phyloP scores from a whole-genome alignment of 2,888 invertebrate genomes.

The Nesidiocoris tenuis region DNA sequence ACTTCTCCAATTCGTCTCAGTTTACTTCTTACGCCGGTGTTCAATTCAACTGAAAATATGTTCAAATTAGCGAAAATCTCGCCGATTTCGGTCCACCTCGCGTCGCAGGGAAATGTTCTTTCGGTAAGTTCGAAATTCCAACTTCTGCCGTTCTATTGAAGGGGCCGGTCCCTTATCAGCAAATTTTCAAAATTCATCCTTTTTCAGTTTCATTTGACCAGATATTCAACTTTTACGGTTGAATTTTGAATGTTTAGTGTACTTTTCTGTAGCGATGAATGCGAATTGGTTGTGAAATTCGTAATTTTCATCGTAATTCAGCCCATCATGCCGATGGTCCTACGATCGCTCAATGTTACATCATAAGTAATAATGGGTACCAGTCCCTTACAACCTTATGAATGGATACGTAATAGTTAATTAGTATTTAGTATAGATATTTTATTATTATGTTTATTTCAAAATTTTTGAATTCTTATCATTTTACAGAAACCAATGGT shows the following conservation, averaged over 20 bases:
- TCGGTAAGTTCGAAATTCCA: constrained; percentile 40
- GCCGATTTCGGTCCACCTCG: constrained; percentile 39
- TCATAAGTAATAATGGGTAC: no score
- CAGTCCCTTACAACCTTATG: no score
- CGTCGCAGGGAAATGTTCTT: constrained; percentile 31
- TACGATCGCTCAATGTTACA: no score
- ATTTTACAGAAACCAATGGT: constrained; percentile 38
- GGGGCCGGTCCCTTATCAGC: background rate
- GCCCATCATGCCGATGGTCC: no score
- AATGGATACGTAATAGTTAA: no score
- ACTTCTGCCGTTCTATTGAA: no score
- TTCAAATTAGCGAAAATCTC: constrained; percentile 45
- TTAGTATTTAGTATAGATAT: no score
- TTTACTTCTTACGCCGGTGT: background rate
- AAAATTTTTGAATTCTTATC: background rate
- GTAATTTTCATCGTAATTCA: no score
- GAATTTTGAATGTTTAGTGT: no score
- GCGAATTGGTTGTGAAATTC: no score
- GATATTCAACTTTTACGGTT: background rate
- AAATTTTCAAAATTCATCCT: background rate
- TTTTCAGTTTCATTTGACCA: background rate
- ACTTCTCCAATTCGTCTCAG: constrained; percentile 11
- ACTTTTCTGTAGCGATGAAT: no score
- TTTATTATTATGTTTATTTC: no score
- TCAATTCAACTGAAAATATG: constrained; percentile 17